phyloP scores from a whole-genome alignment of 2,888 invertebrate species.

The Spodoptera littoralis region DNA sequence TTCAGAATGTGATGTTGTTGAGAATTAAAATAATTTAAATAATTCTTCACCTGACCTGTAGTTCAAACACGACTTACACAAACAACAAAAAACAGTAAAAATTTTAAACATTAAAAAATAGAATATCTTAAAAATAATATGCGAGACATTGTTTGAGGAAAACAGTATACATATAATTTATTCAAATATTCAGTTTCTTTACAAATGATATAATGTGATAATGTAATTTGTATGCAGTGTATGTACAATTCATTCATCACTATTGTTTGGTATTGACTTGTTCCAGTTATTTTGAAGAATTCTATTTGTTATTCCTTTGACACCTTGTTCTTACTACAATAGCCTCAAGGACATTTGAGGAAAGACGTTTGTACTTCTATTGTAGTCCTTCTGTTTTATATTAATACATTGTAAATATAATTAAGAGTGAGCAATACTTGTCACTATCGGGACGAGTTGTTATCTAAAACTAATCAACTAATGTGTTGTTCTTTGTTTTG shows the following conservation, averaged over 20 bases:
- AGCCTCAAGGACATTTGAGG: slow-evolving; percentile 16
- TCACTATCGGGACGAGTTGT: no score
- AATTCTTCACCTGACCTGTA: no score
- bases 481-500: no score
- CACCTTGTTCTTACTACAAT: slow-evolving; percentile 3
- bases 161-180: slow-evolving; percentile 9
- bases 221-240: slow-evolving; percentile 33
- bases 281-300: slow-evolving; percentile 28
- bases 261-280: slow-evolving; percentile 16
- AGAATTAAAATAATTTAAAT: no score
- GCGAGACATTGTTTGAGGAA: slow-evolving; percentile 14
- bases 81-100: no score
- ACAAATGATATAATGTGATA: slow-evolving; percentile 22
- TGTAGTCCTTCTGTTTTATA: not conserved
- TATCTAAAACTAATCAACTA: no score
- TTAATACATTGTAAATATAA: slow-evolving; percentile 3
- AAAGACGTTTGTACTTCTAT: not conserved
- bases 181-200: slow-evolving; percentile 18
- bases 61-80: no score
- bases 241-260: slow-evolving; percentile 23
- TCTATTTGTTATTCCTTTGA: slow-evolving; percentile 24
- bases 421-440: not conserved
- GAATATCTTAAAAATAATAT: no score
- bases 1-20: no score
- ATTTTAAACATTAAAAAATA: no score